Base-by-base conservation (phyloP, 2,888 invertebrate species). In the Herminia tarsipennalis region DNA sequence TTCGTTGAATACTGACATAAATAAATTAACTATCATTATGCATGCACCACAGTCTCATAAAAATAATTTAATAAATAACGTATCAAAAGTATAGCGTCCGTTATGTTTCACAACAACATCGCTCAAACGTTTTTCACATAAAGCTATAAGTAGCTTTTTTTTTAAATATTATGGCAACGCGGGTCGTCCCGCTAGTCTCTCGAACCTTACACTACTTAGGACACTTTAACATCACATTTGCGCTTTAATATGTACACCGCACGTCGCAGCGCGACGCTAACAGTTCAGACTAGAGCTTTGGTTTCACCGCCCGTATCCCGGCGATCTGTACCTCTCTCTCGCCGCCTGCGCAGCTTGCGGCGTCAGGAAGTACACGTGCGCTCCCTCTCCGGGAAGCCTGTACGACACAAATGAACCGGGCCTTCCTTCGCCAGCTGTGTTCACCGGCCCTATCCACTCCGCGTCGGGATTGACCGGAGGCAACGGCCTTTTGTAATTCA, bases 351-450 rank as follows among this genome's bases (percentile, higher is more conserved):
- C 63, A 2, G 93, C 92, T 68, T 95, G 95, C 1, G 96, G 95
- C 43, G 95, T 95, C 47, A 95, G 84, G 88, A 96, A 96, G 77
- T 95, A 96, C 69, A 95, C 95, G 81, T 95, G 96, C 0, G 95
- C 95, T 5, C 95, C 95, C 63, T 95, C 95, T 0, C 95, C 95
- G 0, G 96, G 95, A 46, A 95, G 84, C 65, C 94, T 88, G 79
- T 95, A 96, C 5, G 95, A 94, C 57, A 95, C 94, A 67, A 94
- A 94, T 12, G 94, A 93, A n/a, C 93, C 93, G n/a, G 88, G 86
- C 51, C 86, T 78, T 25, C 89, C 89, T 48, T 87, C 86, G 48
- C 91, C 85, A 56, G 87, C 77, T 41, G 76, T 57, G 64, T 93
- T 93, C 46, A 92, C 84, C 0, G 92, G 86, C 46, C 85, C 78